phyloP scores from a whole-genome alignment of 2,797 vertebrate genomes.

The Acridotheres tristis region DNA sequence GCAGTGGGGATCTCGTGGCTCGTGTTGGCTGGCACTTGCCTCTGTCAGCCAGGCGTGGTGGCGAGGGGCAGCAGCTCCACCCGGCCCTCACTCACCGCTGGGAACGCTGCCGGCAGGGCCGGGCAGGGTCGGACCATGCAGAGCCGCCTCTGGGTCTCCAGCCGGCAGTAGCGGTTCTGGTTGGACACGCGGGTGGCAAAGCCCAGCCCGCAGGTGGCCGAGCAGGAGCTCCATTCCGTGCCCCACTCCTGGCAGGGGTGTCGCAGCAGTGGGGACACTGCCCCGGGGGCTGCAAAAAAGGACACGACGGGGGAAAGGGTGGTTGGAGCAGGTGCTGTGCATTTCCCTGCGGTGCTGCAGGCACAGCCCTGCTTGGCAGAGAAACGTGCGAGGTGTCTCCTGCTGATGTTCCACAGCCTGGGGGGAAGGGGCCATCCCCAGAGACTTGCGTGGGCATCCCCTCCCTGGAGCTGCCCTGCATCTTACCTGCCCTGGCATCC shows the following conservation, averaged over 20 bases:
- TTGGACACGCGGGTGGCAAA: constrained; percentile 89
- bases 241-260: constrained; percentile 78
- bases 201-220: constrained; percentile 87
- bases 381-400: not conserved
- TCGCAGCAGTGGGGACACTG: not conserved
- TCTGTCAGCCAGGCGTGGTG: accelerated
- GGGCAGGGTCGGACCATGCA: constrained; percentile 85
- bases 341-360: accelerated
- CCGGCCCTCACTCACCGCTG: constrained; percentile 3
- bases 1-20: not conserved
- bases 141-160: constrained; percentile 86
- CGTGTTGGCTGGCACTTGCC: not conserved
- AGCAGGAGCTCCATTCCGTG: constrained; percentile 91
- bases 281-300: constrained; percentile 34
- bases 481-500: constrained; percentile 57
- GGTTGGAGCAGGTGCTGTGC: not conserved
- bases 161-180: constrained; percentile 85
- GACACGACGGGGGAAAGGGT: not conserved
- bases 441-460: accelerated
- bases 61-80: not conserved
- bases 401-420: not conserved
- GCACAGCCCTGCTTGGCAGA: accelerated
- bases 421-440: not conserved
- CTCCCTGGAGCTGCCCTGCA: not conserved
- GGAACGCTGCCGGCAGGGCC: not conserved